phyloP scores from a whole-genome alignment of 2,113 vertebrate genomes.

The Alexandromys fortis region DNA sequence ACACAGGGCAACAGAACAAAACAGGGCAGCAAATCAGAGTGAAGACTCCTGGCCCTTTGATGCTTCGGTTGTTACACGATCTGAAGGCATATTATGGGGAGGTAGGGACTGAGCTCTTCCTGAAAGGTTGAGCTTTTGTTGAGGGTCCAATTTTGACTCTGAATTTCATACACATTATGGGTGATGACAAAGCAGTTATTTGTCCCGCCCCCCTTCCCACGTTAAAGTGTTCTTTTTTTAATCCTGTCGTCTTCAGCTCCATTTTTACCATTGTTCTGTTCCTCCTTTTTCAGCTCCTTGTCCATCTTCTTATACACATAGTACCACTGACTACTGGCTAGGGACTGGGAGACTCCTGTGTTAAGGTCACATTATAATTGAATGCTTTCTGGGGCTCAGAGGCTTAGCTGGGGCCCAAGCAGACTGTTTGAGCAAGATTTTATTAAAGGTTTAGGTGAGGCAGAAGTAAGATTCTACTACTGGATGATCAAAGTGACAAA shows the following conservation, averaged over 20 bases:
- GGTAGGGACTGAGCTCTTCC: not conserved
- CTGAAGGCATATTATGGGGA: not conserved
- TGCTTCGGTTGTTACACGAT: not conserved
- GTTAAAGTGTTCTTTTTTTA: not conserved
- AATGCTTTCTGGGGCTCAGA: not conserved
- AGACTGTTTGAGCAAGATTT: not conserved
- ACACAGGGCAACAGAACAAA: not conserved
- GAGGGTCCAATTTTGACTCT: slow-evolving; percentile 29
- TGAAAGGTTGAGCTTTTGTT: slow-evolving; percentile 26
- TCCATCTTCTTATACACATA: not conserved
- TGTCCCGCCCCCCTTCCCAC: not conserved
- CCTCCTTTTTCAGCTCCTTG: not conserved
- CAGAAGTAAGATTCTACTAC: not conserved
- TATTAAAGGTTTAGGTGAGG: not conserved
- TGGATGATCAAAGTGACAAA: not conserved
- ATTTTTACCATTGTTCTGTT: not conserved
- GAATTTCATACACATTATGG: slow-evolving; percentile 9
- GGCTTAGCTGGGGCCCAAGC: not conserved
- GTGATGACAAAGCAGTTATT: slow-evolving; percentile 34
- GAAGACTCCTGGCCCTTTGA: not conserved
- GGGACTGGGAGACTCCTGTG: not conserved
- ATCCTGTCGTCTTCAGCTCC: not conserved
- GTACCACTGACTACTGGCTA: not conserved
- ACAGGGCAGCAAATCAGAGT: not conserved
- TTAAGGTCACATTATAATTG: not conserved